These are phyloP conservation scores for Henicopernis longicauda DNA, from an alignment of 2,113 vertebrate genomes.

Conservation along the genomic window DNA sequence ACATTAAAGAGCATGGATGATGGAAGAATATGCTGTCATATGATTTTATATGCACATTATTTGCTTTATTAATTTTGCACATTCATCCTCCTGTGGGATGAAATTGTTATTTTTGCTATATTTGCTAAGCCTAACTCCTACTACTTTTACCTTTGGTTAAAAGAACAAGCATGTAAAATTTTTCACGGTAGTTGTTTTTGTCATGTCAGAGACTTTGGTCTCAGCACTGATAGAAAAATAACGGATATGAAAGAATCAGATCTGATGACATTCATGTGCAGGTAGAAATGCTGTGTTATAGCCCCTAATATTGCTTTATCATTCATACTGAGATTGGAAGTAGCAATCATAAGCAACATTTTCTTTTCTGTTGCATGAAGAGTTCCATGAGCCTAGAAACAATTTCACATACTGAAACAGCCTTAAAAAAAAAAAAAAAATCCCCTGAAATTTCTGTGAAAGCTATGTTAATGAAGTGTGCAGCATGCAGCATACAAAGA, in stretches of 20 bases:
- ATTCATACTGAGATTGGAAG: neutral
- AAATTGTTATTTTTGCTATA: neutral
- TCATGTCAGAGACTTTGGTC: neutral
- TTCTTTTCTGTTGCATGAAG: neutral
- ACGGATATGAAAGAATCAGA: too few relatives aligned
- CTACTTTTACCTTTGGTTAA: neutral
- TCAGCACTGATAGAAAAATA: neutral
- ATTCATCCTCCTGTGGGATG: neutral
- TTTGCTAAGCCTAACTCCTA: neutral
- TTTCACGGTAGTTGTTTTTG: fast-evolving
- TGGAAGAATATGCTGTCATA: neutral
- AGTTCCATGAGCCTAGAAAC: neutral
- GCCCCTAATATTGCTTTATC: neutral
- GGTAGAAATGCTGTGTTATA: fast-evolving
- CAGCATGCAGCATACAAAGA: fast-evolving
- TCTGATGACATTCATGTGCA: fast-evolving
- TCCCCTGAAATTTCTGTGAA: neutral
- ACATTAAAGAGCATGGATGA: neutral
- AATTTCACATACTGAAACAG: neutral
- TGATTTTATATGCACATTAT: neutral
- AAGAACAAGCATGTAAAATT: neutral
- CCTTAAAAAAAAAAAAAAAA: neutral
- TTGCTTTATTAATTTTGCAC: neutral
- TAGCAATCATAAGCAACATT: neutral
- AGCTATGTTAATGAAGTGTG: fast-evolving